A percentile compares a stretch with the other conserved stretches of the same genome.
These are phyloP conservation scores for Chaenodraco wilsoni DNA, from an alignment of 2,797 vertebrate genomes.

Conservation along the genomic window DNA sequence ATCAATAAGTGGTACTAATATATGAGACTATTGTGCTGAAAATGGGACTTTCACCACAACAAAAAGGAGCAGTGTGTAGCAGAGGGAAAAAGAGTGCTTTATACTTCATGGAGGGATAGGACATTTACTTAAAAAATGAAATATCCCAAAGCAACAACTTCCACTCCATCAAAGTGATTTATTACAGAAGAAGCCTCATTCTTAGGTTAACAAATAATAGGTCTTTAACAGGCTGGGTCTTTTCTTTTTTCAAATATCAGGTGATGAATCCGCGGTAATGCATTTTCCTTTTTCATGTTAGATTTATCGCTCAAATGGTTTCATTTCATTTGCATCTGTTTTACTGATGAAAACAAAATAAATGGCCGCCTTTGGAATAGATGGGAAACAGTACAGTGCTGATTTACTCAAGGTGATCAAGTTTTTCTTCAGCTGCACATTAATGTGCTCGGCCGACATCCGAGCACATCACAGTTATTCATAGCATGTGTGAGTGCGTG, in stretches of 20 bases:
- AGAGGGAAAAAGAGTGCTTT: background rate
- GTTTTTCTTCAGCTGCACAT: conserved; percentile 41
- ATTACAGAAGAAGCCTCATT: conserved; percentile 27
- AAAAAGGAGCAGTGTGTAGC: background rate
- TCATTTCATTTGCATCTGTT: conserved; percentile 49
- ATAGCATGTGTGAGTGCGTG: conserved; percentile 37
- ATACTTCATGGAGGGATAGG: background rate
- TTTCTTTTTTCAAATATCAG: conserved; percentile 25
- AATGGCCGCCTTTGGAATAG: conserved; percentile 15
- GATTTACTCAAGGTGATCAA: conserved; percentile 60
- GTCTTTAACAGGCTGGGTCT: conserved; percentile 7
- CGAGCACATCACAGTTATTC: conserved; percentile 56
- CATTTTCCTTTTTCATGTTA: conserved; percentile 18
- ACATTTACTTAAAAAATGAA: conserved; percentile 19
- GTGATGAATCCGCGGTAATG: conserved; percentile 22
- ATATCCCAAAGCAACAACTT: conserved; percentile 11
- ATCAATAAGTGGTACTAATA: background rate
- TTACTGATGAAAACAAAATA: conserved; percentile 41
- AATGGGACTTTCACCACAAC: background rate
- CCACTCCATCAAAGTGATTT: conserved; percentile 26
- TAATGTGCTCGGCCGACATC: conserved; percentile 42
- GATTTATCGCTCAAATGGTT: conserved; percentile 30
- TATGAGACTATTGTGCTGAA: background rate
- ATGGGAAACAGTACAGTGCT: conserved; percentile 18
- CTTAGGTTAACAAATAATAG: conserved; percentile 34